Evolutionary conservation across 2,888 invertebrate genomes (phyloP).

Genomic region (Noctuana brunneofusca): DNA sequence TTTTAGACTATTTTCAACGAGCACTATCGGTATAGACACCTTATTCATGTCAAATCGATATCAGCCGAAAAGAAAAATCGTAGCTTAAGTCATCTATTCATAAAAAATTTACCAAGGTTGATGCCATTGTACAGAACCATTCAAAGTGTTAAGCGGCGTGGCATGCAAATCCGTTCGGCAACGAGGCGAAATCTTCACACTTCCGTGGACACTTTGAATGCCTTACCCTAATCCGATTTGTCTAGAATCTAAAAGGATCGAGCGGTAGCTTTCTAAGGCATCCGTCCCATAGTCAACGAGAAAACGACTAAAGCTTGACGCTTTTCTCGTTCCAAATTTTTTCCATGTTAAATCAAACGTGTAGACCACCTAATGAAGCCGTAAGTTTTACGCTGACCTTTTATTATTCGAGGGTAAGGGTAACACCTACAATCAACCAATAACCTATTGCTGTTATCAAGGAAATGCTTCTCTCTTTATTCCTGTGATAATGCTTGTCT

Average conservation of each 20-base stretch:
- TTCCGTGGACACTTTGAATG: slow-evolving; percentile 19
- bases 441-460: too few species aligned
- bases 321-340: background rate
- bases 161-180: slow-evolving; percentile 14
- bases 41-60: too few species aligned
- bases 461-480: too few species aligned
- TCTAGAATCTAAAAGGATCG: slow-evolving; percentile 10
- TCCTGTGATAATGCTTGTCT: too few species aligned
- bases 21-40: too few species aligned
- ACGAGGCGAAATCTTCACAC: slow-evolving; percentile 26
- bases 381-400: too few species aligned
- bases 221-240: slow-evolving; percentile 25
- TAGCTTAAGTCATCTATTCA: too few species aligned
- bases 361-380: background rate
- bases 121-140: background rate
- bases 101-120: background rate
- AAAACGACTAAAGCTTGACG: background rate
- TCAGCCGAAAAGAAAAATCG: too few species aligned
- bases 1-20: too few species aligned
- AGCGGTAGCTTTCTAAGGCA: background rate
- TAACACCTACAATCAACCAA: too few species aligned
- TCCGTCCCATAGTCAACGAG: background rate
- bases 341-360: too few species aligned
- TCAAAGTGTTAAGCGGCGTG: background rate
- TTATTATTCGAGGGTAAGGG: too few species aligned